Base-by-base conservation (phyloP, 2,797 vertebrate genomes). In the Micrastur ruficollis region DNA sequence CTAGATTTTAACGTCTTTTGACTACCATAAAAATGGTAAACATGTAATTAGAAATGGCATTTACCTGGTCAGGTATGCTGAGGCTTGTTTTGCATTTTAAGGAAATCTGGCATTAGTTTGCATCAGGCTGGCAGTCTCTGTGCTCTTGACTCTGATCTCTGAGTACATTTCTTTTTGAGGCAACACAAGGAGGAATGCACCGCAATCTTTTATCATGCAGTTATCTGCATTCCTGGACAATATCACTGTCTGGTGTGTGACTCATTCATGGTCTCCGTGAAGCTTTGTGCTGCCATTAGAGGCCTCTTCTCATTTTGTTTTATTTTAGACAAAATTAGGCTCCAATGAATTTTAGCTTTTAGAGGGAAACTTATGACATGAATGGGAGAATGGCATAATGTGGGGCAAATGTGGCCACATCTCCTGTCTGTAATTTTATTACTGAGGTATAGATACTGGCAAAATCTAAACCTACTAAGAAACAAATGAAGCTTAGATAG, bases 171-270 rank as follows among this genome's bases (percentile, higher is more conserved):
- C 80, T 65, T 96, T 86, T 79, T 92, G 92, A 91, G 83, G 78
- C 26, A 93, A 93, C 95, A 63, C 31, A 46, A 31, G n/a, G n/a
- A 90, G 65, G 88, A 91, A 84, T 76, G 72, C 44, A 47, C 32
- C 7, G 7, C 82, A 95, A 73, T 29, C 44, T 86, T 93, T 88
- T 81, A 47, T 79, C 31, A 1, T 62, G 44, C 42, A 84, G 75
- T 68, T 94, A 50, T 96, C 78, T 95, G 66, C 78, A 65, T 94
- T 95, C 82, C 94, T 95, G 95, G 86, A 56, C 65, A 93, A 52
- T 85, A 58, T 95, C 92, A 90, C 65, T 92, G 85, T 89, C 85
- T 93, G 70, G 7, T 65, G 9, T 34, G 26, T 81, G 82, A 93
- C 65, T 95, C 91, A 79, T 59, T 87, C 87, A 81, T 38, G 55